phyloP scores from a whole-genome alignment of 1,140 invertebrate genomes.

The Lamellibrachia luymesi region DNA sequence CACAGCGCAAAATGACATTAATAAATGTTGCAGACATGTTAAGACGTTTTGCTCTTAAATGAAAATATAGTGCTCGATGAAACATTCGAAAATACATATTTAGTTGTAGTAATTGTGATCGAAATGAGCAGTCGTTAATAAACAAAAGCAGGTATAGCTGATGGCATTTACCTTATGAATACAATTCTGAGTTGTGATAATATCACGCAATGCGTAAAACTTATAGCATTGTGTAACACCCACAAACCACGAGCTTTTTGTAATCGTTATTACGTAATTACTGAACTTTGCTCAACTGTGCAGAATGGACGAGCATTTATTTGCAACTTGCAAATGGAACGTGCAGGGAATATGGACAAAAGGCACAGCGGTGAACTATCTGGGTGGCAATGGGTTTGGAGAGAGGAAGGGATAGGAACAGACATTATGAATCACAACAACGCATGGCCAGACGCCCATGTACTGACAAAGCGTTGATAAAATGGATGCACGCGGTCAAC shows the following conservation, averaged over 20 bases:
- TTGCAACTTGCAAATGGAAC: background rate
- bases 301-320: background rate
- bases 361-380: background rate
- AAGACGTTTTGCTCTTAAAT: background rate
- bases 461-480: background rate
- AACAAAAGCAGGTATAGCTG: no score
- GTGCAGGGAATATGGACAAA: background rate
- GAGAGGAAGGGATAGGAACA: background rate
- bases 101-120: no score
- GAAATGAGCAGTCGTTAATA: no score
- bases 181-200: background rate
- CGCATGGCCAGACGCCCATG: background rate
- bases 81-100: background rate
- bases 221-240: no score
- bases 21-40: background rate
- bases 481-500: background rate
- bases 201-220: background rate
- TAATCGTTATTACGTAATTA: background rate
- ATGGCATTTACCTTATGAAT: background rate
- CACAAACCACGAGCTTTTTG: no score
- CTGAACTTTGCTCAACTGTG: background rate
- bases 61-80: background rate
- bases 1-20: background rate
- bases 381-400: background rate
- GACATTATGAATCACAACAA: background rate